Conservation (phyloP, 1,140 invertebrate genomes). For the Triops cancriformis region DNA sequence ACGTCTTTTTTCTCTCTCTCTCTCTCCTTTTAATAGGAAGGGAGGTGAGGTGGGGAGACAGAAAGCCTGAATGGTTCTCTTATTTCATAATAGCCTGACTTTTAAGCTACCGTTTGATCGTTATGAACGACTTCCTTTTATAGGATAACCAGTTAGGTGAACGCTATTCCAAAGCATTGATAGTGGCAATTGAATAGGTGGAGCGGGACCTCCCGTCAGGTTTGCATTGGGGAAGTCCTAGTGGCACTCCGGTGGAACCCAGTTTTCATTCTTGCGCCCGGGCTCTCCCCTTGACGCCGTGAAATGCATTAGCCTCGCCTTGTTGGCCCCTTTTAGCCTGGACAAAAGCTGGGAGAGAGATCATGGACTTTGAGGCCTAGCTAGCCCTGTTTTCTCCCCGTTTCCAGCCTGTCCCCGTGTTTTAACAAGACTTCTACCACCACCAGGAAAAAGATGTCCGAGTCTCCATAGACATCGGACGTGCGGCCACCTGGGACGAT, state of each 20-base stretch:
- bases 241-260: neutral
- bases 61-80: neutral
- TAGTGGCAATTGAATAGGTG: neutral
- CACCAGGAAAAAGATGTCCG: neutral
- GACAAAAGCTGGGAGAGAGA: neutral
- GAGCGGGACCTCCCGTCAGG: neutral
- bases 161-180: neutral
- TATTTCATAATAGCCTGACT: neutral
- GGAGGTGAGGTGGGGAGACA: no score
- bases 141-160: neutral
- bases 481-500: conserved; percentile 1
- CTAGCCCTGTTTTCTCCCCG: neutral
- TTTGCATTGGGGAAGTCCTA: neutral
- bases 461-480: neutral
- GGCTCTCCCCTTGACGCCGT: neutral
- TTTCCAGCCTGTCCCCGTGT: neutral
- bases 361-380: neutral
- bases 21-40: neutral
- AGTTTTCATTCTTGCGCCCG: neutral
- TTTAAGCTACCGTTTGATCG: conserved; percentile 9
- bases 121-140: conserved; percentile 14
- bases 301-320: conserved; percentile 10
- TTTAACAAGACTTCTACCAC: neutral
- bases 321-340: neutral
- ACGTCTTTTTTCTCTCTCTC: neutral